These are phyloP conservation scores for Cotesia vestalis DNA, from an alignment of 1,140 invertebrate species.

Conservation along the genomic window DNA sequence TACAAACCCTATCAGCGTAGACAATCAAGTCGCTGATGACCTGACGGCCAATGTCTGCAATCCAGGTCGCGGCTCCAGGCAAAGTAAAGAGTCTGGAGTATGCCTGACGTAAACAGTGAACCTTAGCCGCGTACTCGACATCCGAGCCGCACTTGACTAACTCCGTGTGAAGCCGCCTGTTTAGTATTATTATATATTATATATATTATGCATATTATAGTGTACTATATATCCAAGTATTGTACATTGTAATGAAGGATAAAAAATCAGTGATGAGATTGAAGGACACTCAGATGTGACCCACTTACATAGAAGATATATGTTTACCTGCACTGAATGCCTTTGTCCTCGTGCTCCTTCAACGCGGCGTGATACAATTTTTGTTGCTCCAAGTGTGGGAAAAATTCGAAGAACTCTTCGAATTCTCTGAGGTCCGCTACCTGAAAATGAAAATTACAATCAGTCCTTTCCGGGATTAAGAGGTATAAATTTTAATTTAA, in stretches of 20 bases:
- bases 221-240: constrained; percentile 41
- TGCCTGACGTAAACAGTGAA: constrained; percentile 88
- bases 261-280: background rate
- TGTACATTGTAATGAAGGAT: constrained; percentile 36
- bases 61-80: constrained; percentile 80
- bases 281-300: background rate
- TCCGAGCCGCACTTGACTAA: constrained; percentile 89
- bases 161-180: constrained; percentile 81
- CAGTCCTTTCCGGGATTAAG: too few relatives aligned
- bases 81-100: constrained; percentile 81
- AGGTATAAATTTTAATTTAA: too few relatives aligned
- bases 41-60: constrained; percentile 86
- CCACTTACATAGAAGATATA: background rate
- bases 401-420: constrained; percentile 81
- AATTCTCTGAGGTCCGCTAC: constrained; percentile 90
- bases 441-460: constrained; percentile 63
- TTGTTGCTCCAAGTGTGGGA: constrained; percentile 79
- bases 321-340: constrained; percentile 78
- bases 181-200: constrained; percentile 16
- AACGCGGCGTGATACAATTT: constrained; percentile 84
- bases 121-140: constrained; percentile 92
- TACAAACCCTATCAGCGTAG: constrained; percentile 82
- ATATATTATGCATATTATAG: too few relatives aligned
- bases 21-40: constrained; percentile 88
- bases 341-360: constrained; percentile 78